Conservation (phyloP, 2,888 invertebrate genomes). For the Idaea straminata region DNA sequence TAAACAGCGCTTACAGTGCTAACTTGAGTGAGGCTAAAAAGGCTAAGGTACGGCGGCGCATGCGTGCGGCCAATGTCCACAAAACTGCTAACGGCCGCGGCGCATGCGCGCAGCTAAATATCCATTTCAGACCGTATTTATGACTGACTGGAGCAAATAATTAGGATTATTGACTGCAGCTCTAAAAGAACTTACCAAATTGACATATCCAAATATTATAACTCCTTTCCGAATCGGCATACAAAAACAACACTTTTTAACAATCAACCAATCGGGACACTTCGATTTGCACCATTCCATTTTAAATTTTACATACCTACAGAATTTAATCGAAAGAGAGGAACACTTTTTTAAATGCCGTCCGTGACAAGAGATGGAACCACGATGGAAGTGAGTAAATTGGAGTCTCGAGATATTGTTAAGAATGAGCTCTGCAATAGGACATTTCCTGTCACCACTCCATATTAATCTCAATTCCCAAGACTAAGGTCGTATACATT, state of each 20-base stretch:
- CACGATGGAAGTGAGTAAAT: constrained; percentile 1
- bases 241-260: constrained; percentile 59
- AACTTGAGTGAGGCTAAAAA: too few species aligned
- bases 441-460: not conserved
- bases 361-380: not conserved
- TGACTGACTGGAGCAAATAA: too few species aligned
- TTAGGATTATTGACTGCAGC: too few species aligned
- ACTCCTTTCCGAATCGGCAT: constrained; percentile 57
- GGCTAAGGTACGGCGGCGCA: too few species aligned
- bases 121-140: too few species aligned
- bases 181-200: constrained; percentile 51
- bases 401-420: constrained; percentile 1
- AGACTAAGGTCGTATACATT: not conserved
- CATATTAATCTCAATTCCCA: not conserved
- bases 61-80: too few species aligned
- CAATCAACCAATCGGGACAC: constrained; percentile 43
- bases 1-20: too few species aligned
- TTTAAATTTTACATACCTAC: constrained; percentile 15
- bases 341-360: not conserved
- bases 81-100: too few species aligned
- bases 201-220: constrained; percentile 58
- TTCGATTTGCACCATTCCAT: constrained; percentile 38
- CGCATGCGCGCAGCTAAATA: too few species aligned
- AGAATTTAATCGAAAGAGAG: constrained; percentile 9
- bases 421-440: not conserved